A percentile compares a stretch with the other conserved stretches of the same genome.
phyloP scores from a whole-genome alignment of 2,888 invertebrate genomes.

The Drosophila diplacantha region DNA sequence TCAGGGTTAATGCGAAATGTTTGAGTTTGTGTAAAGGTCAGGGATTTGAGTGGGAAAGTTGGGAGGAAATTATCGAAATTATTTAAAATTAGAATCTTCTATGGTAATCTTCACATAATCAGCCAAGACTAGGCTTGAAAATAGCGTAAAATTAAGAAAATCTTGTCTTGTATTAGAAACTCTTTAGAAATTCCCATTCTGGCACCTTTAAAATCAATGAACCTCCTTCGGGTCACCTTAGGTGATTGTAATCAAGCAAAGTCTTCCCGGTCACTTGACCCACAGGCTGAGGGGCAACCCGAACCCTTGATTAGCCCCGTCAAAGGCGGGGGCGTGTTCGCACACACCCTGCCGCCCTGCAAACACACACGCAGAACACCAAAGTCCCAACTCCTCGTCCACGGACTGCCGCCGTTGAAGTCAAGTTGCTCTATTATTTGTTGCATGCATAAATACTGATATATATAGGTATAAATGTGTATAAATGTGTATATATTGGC shows the following conservation, averaged over 20 bases:
- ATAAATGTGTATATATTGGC: slow-evolving; percentile 47
- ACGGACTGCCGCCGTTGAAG: slow-evolving; percentile 26
- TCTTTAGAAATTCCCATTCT: not conserved
- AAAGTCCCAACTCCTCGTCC: slow-evolving; percentile 14
- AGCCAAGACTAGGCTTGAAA: no score
- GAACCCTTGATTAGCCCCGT: slow-evolving; percentile 61
- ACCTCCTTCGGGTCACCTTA: slow-evolving; percentile 1
- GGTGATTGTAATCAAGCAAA: slow-evolving; percentile 19
- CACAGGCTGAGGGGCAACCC: slow-evolving; percentile 44
- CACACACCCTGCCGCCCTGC: slow-evolving; percentile 4
- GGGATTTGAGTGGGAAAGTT: not conserved
- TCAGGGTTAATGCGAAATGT: not conserved
- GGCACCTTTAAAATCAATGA: not conserved
- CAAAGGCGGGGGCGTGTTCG: slow-evolving; percentile 51
- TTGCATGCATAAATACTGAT: slow-evolving; percentile 53
- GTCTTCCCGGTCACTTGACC: slow-evolving; percentile 1
- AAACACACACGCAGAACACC: slow-evolving; percentile 1
- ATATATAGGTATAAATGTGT: not conserved
- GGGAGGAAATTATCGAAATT: not conserved
- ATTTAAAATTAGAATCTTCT: no score
- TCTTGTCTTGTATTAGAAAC: no score
- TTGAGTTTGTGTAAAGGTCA: not conserved
- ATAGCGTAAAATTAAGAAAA: no score
- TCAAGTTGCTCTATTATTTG: slow-evolving; percentile 55
- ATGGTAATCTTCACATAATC: no score